Evolutionary conservation across 2,113 vertebrate genomes (phyloP), one percentile per base, ranked within the genome.

Genomic region (Menura novaehollandiae): DNA sequence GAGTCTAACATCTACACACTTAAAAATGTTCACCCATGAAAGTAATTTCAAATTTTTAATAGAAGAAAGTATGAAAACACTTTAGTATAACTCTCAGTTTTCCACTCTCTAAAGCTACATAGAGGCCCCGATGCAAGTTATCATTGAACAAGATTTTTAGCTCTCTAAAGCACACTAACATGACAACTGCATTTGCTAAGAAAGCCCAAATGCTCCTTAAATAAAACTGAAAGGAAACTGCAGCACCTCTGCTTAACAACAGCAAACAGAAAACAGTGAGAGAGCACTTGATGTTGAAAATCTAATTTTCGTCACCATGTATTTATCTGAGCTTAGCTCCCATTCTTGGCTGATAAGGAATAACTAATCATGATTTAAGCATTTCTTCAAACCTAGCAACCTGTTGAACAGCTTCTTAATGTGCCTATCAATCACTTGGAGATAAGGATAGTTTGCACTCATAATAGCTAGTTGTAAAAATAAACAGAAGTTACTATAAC

Each of bases 321-420:
- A 88, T 97, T 98, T 98, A 98, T 98, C 97, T 97, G 89, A 93
- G 86, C 85, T 95, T 82, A 96, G 96, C 94, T 98, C 95, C 94
- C 81, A 96, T 74, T 97, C 96, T 95, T 95, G 87, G 82, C 95
- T 97, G 98, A 98, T 98, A 97, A 98, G 97, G 86, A 97, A 93
- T 94, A 97, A 98, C 95, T 97, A 97, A 98, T 98, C 95, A 96
- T 88, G 95, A 98, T 98, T 97, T 96, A 97, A 98, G 96, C 98
- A 97, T 98, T 98, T 98, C 97, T 98, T 98, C 97, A 98, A 98
- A 95, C 97, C 97, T 98, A 98, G 98, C 97, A 98, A 98, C 98
- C 98, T 97, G 98, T 98, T 98, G 97, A 98, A 97, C 98, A 98
- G 97, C 98, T 98, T 97, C 97, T 98, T 98, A 98, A 98, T 98